Conservation (phyloP, 2,888 invertebrate species). For the Linnaemya tessellans region DNA sequence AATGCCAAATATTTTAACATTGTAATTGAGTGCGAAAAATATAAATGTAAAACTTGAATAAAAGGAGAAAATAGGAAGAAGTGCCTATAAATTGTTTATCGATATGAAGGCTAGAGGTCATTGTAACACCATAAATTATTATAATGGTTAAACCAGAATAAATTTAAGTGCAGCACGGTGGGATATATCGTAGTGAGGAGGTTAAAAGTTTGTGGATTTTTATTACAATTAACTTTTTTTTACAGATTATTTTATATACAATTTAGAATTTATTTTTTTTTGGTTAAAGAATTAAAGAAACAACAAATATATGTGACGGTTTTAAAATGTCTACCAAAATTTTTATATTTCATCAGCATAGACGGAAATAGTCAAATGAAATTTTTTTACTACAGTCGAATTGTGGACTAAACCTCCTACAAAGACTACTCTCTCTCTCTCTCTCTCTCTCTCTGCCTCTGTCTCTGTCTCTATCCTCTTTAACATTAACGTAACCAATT, state of each 20-base stretch:
- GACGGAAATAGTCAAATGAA: too few species aligned
- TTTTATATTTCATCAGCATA: too few species aligned
- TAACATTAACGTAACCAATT: too few species aligned
- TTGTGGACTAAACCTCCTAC: too few species aligned
- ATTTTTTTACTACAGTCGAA: too few species aligned
- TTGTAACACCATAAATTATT: constrained; percentile 54
- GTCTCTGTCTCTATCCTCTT: too few species aligned
- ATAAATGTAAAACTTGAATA: constrained; percentile 40
- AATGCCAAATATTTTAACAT: constrained; percentile 59
- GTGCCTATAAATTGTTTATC: constrained; percentile 59
- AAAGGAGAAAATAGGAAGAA: constrained; percentile 6
- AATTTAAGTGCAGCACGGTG: not conserved
- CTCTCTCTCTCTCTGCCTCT: too few species aligned
- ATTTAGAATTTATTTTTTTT: too few species aligned
- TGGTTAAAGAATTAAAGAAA: too few species aligned
- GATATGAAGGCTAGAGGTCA: constrained; percentile 47
- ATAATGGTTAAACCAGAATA: constrained; percentile 3
- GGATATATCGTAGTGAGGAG: not conserved
- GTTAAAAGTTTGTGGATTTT: not conserved
- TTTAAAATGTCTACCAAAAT: too few species aligned
- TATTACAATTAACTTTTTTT: not conserved
- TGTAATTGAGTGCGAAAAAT: constrained; percentile 65
- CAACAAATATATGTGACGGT: too few species aligned
- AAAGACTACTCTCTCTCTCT: too few species aligned
- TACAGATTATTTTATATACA: not conserved